phyloP scores from a whole-genome alignment of 2,888 invertebrate species.

The Apotomis turbidana region DNA sequence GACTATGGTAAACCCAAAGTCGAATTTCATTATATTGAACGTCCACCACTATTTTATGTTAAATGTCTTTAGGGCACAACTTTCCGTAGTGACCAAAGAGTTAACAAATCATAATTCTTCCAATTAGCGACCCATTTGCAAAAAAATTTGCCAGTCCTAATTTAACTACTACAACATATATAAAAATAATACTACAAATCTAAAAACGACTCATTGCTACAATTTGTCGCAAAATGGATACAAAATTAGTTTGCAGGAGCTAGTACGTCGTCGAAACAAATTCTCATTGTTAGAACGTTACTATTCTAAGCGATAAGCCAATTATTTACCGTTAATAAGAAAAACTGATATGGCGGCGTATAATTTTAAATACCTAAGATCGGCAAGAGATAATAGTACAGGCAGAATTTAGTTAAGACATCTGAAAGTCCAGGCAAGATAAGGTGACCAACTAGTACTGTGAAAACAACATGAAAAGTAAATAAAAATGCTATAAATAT shows the following conservation, averaged over 20 bases:
- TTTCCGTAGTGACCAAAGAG: background rate
- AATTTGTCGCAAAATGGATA: background rate
- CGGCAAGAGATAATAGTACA: constrained; percentile 11
- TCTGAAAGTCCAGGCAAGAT: constrained; percentile 9
- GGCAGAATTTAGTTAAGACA: background rate
- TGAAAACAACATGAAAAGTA: background rate
- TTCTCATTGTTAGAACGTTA: background rate
- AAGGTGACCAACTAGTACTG: background rate
- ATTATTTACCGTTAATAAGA: no score
- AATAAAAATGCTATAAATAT: background rate
- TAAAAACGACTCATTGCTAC: background rate
- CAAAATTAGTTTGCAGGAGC: background rate
- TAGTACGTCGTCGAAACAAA: background rate
- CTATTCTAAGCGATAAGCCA: background rate
- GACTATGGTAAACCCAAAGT: no score
- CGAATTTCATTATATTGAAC: no score
- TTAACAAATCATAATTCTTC: background rate
- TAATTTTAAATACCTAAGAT: background rate
- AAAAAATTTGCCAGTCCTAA: background rate
- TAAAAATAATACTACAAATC: background rate
- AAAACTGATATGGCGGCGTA: no score
- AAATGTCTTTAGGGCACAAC: no score
- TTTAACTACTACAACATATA: background rate
- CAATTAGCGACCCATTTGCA: background rate
- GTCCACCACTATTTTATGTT: no score